phyloP scores from a whole-genome alignment of 2,888 invertebrate species.

The Drosophila emarginata region DNA sequence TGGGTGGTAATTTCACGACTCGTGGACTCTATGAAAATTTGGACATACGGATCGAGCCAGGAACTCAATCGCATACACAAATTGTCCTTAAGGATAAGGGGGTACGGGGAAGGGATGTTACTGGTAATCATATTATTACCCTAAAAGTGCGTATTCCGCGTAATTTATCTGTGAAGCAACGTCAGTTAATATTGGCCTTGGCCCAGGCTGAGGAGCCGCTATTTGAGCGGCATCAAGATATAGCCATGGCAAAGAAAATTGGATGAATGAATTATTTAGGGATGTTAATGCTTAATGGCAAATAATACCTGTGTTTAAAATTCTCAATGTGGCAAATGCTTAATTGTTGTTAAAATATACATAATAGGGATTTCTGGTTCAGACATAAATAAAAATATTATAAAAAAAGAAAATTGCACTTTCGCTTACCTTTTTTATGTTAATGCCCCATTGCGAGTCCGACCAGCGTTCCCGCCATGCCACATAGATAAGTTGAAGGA shows the following conservation, averaged over 20 bases:
- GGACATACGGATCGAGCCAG: slow-evolving; percentile 75
- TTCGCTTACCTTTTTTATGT: slow-evolving; percentile 91
- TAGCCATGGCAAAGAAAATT: not conserved
- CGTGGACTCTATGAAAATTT: slow-evolving; percentile 77
- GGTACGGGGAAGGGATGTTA: slow-evolving; percentile 56
- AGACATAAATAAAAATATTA: not conserved
- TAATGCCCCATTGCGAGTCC: slow-evolving; percentile 97
- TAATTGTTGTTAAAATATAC: slow-evolving; percentile 30
- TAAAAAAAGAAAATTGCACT: slow-evolving; percentile 18
- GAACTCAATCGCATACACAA: slow-evolving; percentile 77
- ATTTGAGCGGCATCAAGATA: slow-evolving; percentile 51
- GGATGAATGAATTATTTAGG: not conserved
- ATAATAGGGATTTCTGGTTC: not conserved
- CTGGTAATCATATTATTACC: slow-evolving; percentile 78
- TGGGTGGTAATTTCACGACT: slow-evolving; percentile 76
- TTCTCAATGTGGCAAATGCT: slow-evolving; percentile 54
- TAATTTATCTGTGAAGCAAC: slow-evolving; percentile 77
- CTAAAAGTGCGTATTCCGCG: slow-evolving; percentile 79
- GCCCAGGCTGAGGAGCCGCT: slow-evolving; percentile 76
- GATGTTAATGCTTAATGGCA: not conserved
- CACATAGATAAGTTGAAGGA: slow-evolving; percentile 85
- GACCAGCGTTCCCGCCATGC: slow-evolving; percentile 98
- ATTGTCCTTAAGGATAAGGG: slow-evolving; percentile 75
- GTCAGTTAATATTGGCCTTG: slow-evolving; percentile 76
- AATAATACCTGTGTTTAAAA: slow-evolving; percentile 40